phyloP scores from a whole-genome alignment of 2,113 vertebrate genomes.

The Tragelaphus scriptus region DNA sequence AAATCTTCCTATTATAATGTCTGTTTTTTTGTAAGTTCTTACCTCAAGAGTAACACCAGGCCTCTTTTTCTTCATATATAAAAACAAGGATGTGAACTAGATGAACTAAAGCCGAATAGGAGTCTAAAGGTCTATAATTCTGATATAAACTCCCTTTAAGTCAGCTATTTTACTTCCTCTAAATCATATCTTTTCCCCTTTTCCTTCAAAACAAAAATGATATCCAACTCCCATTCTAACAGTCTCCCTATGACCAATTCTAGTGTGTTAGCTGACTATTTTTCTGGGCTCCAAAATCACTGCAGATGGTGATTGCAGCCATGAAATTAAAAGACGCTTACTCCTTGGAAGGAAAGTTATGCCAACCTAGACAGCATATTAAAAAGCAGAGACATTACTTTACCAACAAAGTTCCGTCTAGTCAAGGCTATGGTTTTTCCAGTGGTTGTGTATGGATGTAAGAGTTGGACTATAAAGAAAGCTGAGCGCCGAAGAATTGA shows the following conservation, averaged over 20 bases:
- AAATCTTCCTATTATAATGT: not conserved
- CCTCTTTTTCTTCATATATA: slow-evolving; percentile 28
- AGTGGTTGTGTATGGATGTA: not conserved
- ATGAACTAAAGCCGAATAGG: not conserved
- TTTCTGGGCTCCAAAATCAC: not conserved
- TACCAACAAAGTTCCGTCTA: not conserved
- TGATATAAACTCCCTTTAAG: slow-evolving; percentile 2
- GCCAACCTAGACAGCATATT: not conserved
- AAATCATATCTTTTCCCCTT: not conserved
- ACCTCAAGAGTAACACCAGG: not conserved
- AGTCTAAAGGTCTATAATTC: not conserved
- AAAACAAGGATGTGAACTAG: slow-evolving; percentile 5
- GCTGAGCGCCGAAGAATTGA: not conserved
- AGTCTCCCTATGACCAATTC: not conserved
- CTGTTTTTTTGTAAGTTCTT: not conserved
- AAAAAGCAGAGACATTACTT: not conserved
- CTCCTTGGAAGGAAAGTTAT: not conserved
- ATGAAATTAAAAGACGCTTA: not conserved
- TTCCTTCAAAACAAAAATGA: slow-evolving; percentile 38
- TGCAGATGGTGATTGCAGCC: not conserved
- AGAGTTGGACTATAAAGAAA: not conserved
- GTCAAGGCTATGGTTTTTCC: not conserved
- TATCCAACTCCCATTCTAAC: not conserved
- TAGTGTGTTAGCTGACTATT: not conserved
- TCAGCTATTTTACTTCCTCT: not conserved